Conservation (phyloP, 2,797 vertebrate genomes). For the Gambelia wislizenii region DNA sequence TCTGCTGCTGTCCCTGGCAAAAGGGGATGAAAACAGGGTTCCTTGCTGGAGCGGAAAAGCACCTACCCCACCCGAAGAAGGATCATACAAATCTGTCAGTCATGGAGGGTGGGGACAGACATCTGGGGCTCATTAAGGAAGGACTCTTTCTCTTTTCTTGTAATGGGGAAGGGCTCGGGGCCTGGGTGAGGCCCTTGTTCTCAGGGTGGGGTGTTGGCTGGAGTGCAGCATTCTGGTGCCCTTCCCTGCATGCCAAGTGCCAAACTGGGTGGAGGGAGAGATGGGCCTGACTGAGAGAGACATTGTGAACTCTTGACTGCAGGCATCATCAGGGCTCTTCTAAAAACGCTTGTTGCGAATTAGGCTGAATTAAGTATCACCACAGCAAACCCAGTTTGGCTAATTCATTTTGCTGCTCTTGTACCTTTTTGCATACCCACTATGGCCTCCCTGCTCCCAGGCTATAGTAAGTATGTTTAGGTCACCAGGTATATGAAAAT, state of each 20-base stretch:
- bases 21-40: conserved; percentile 6
- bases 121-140: conserved; percentile 61
- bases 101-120: conserved; percentile 47
- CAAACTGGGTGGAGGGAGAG: conserved; percentile 16
- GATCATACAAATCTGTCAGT: conserved; percentile 66
- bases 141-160: background rate
- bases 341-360: background rate
- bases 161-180: conserved; percentile 34
- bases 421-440: background rate
- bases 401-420: background rate
- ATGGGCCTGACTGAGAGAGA: background rate
- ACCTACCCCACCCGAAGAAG: conserved; percentile 56
- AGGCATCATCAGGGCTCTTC: background rate
- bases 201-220: conserved; percentile 36
- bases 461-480: background rate
- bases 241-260: background rate
- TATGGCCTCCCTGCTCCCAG: background rate
- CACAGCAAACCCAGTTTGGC: background rate
- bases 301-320: background rate
- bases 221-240: conserved; percentile 19
- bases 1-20: background rate
- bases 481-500: background rate
- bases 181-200: conserved; percentile 41
- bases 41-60: conserved; percentile 49
- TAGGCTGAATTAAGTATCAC: too few relatives aligned